Percentiles rank a stretch among this genome's conserved stretches.
These are phyloP conservation scores for Mythimna pallens DNA, from an alignment of 2,888 invertebrate genomes.

Conservation along the genomic window DNA sequence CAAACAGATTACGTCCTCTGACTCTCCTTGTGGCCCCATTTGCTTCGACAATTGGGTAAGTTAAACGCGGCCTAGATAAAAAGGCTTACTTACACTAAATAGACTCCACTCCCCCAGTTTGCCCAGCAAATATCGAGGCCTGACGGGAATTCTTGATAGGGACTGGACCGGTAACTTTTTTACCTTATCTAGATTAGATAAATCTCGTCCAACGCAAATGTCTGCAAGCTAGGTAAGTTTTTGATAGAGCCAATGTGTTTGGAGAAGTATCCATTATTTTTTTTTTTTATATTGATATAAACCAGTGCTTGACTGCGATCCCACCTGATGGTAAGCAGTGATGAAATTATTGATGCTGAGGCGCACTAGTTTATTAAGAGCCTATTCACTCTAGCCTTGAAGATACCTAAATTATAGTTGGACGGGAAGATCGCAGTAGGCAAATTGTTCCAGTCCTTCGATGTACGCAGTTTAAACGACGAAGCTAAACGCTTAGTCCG, in stretches of 20 bases:
- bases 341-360: too few relatives aligned
- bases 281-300: too few relatives aligned
- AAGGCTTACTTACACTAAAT: conserved; percentile 62
- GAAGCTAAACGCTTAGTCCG: too few relatives aligned
- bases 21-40: conserved; percentile 57
- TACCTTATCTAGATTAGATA: conserved; percentile 58
- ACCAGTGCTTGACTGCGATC: too few relatives aligned
- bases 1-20: conserved; percentile 44
- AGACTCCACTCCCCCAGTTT: conserved; percentile 44
- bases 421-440: too few relatives aligned
- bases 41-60: conserved; percentile 54
- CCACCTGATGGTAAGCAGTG: too few relatives aligned
- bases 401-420: too few relatives aligned
- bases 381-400: too few relatives aligned
- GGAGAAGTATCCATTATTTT: conserved; percentile 26
- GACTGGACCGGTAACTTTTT: conserved; percentile 56
- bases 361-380: too few relatives aligned
- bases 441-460: too few relatives aligned
- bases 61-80: conserved; percentile 60
- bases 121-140: conserved; percentile 58
- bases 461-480: too few relatives aligned
- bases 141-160: conserved; percentile 61
- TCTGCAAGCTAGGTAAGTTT: conserved; percentile 8
- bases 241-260: conserved; percentile 12
- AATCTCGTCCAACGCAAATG: conserved; percentile 38